phyloP scores from a whole-genome alignment of 2,888 invertebrate genomes.

The Nomada flava region DNA sequence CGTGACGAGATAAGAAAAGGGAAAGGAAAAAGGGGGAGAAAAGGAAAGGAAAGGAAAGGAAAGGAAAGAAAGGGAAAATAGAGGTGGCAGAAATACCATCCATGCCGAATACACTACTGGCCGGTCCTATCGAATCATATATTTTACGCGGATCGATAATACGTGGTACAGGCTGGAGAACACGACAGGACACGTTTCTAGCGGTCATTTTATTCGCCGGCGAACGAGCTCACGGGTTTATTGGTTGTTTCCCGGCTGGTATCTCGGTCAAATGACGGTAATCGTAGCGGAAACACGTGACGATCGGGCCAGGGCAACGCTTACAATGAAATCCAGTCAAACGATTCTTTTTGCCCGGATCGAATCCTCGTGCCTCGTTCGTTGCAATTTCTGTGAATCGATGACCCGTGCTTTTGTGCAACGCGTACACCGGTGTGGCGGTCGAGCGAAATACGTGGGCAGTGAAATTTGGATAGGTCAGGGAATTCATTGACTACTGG shows the following conservation, averaged over 20 bases:
- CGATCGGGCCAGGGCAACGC: neutral
- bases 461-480: neutral
- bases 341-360: neutral
- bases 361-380: slow-evolving; percentile 9
- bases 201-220: slow-evolving; percentile 47
- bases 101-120: slow-evolving; percentile 9
- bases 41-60: neutral
- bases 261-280: slow-evolving; percentile 41
- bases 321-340: slow-evolving; percentile 25
- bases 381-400: slow-evolving; percentile 21
- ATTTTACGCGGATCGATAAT: slow-evolving; percentile 51
- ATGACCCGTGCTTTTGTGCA: slow-evolving; percentile 15
- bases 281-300: slow-evolving; percentile 35
- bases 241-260: slow-evolving; percentile 36
- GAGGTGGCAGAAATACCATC: neutral
- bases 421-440: neutral
- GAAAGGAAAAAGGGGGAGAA: neutral
- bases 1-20: slow-evolving; percentile 23
- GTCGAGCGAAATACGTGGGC: slow-evolving; percentile 13
- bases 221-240: slow-evolving; percentile 41
- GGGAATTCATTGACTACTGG: neutral
- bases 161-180: slow-evolving; percentile 45
- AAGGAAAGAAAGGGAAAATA: neutral
- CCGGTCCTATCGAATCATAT: slow-evolving; percentile 30
- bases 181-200: slow-evolving; percentile 45